Percentiles rank a stretch among this genome's conserved stretches.
Evolutionary conservation across 2,888 invertebrate genomes (phyloP).

Genomic region (Netelia melanura): DNA sequence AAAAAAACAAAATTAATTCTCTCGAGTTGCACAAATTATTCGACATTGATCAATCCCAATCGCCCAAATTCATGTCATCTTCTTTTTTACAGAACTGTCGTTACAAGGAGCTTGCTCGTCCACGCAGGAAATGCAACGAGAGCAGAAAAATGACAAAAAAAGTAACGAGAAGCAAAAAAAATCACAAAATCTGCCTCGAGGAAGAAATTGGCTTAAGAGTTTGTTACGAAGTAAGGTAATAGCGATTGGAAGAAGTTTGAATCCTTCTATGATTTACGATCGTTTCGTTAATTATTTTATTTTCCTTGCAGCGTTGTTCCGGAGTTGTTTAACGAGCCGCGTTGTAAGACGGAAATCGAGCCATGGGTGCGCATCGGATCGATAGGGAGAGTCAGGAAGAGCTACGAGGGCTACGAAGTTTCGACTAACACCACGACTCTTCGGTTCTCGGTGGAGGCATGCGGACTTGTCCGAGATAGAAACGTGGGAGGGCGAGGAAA

Average conservation of each 20-base stretch:
- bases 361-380: slow-evolving; percentile 74
- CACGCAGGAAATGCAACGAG: too few species aligned
- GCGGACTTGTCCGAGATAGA: slow-evolving; percentile 55
- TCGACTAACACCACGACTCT: slow-evolving; percentile 41
- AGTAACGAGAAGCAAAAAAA: too few species aligned
- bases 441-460: slow-evolving; percentile 17
- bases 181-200: too few species aligned
- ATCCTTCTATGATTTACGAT: neutral
- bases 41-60: too few species aligned
- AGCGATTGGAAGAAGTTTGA: neutral
- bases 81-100: too few species aligned
- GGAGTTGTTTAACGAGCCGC: slow-evolving; percentile 59
- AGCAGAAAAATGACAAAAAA: too few species aligned
- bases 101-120: too few species aligned
- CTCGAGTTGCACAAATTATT: too few species aligned
- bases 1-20: too few species aligned
- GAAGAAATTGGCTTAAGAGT: too few species aligned
- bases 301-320: slow-evolving; percentile 6
- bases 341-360: slow-evolving; percentile 51
- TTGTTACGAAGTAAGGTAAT: too few species aligned
- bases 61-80: too few species aligned
- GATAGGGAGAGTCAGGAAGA: slow-evolving; percentile 64
- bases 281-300: slow-evolving; percentile 1
- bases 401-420: slow-evolving; percentile 26
- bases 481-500: slow-evolving; percentile 14